phyloP scores from a whole-genome alignment of 2,888 invertebrate species.

The Glaucopsyche alexis region DNA sequence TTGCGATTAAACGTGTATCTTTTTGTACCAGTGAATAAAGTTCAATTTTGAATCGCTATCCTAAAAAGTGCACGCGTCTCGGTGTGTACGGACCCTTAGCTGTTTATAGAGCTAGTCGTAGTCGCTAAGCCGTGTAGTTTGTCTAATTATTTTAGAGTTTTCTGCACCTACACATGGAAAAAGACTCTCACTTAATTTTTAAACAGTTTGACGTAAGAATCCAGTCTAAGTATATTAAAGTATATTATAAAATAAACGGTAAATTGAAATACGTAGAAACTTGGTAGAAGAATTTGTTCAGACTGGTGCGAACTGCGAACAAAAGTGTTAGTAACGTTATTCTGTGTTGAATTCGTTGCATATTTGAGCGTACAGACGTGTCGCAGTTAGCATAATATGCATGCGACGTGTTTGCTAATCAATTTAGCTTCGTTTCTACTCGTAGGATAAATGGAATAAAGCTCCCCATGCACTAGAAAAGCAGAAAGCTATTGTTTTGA shows the following conservation, averaged over 20 bases:
- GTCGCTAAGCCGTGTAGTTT: neutral
- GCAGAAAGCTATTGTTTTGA: neutral
- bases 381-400: conserved; percentile 13
- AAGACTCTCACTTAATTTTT: neutral
- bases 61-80: too few relatives aligned
- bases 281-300: too few relatives aligned
- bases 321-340: neutral
- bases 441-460: neutral
- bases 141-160: neutral
- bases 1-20: too few relatives aligned
- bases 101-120: neutral
- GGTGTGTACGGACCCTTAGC: neutral
- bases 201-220: too few relatives aligned
- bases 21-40: too few relatives aligned
- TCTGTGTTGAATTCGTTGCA: neutral
- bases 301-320: neutral
- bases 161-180: neutral
- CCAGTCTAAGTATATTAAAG: too few relatives aligned
- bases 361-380: neutral
- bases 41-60: too few relatives aligned
- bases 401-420: conserved; percentile 2
- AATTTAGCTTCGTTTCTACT: conserved; percentile 7
- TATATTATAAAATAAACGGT: too few relatives aligned
- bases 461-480: neutral
- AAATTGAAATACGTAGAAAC: too few relatives aligned